Evolutionary conservation across 2,888 invertebrate species (phyloP).

Genomic region (Aquatica leii): DNA sequence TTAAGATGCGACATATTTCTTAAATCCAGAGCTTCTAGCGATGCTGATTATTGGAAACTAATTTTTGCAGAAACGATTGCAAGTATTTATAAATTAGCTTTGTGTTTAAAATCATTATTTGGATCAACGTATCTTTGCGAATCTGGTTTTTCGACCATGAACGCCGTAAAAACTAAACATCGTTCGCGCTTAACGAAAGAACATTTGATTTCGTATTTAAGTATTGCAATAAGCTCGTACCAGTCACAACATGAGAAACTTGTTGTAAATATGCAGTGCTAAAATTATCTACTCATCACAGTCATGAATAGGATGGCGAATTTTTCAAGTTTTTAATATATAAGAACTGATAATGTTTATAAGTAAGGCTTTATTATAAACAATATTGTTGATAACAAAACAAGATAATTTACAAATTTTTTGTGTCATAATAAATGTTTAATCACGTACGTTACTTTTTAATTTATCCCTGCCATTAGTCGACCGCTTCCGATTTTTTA

Average conservation of each 20-base stretch:
- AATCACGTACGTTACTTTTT: neutral
- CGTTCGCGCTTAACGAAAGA: too few relatives aligned
- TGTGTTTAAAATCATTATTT: conserved; percentile 9
- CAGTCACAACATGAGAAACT: neutral
- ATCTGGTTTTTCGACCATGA: neutral
- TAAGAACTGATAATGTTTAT: neutral
- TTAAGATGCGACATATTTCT: conserved; percentile 7
- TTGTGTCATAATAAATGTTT: neutral
- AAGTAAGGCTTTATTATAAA: neutral
- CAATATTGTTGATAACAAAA: neutral
- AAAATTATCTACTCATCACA: neutral
- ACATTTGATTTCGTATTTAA: conserved; percentile 3
- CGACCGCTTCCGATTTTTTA: neutral
- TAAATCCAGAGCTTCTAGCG: conserved; percentile 1
- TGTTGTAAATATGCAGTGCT: neutral
- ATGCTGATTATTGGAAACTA: conserved; percentile 1
- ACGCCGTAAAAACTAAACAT: conserved; percentile 5
- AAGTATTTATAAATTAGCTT: neutral
- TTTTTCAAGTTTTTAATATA: too few relatives aligned
- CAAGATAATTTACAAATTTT: neutral
- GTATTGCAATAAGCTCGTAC: conserved; percentile 5
- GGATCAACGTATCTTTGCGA: too few relatives aligned
- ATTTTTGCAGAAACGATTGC: conserved; percentile 2
- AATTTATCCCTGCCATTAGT: too few relatives aligned
- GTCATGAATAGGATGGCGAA: neutral